Percentiles rank a stretch among this genome's conserved stretches.
These are phyloP conservation scores for Thysanoteuthis rhombus DNA, from an alignment of 2,888 invertebrate species.

Conservation along the genomic window DNA sequence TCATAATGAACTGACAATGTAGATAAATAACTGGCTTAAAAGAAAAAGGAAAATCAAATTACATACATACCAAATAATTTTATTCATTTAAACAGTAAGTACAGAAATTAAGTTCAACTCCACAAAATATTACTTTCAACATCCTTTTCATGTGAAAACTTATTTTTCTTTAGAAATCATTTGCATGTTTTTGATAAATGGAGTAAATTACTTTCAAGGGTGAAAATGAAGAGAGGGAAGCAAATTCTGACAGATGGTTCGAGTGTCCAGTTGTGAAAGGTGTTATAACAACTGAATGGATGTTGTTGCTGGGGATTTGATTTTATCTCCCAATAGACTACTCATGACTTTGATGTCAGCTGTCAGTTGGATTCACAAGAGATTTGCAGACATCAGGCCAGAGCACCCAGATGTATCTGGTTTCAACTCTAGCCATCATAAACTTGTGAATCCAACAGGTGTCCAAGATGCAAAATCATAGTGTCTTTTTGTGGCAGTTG, in stretches of 20 bases:
- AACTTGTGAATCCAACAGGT: not conserved
- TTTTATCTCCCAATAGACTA: not conserved
- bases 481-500: not conserved
- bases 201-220: not conserved
- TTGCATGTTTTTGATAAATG: not conserved
- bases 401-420: slow-evolving; percentile 1
- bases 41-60: not conserved
- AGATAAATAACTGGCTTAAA: not conserved
- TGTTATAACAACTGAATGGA: not conserved
- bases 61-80: too few relatives aligned
- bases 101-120: not conserved
- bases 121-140: not conserved
- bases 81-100: not conserved
- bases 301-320: not conserved
- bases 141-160: not conserved
- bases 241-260: not conserved
- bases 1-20: not conserved
- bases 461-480: slow-evolving; percentile 23
- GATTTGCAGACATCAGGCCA: not conserved
- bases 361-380: not conserved
- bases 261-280: not conserved
- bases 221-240: not conserved
- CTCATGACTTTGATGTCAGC: not conserved
- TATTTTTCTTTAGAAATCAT: not conserved
- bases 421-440: slow-evolving; percentile 20